Evolutionary conservation across 2,888 invertebrate species (phyloP).

Genomic region (Melieria picta): DNA sequence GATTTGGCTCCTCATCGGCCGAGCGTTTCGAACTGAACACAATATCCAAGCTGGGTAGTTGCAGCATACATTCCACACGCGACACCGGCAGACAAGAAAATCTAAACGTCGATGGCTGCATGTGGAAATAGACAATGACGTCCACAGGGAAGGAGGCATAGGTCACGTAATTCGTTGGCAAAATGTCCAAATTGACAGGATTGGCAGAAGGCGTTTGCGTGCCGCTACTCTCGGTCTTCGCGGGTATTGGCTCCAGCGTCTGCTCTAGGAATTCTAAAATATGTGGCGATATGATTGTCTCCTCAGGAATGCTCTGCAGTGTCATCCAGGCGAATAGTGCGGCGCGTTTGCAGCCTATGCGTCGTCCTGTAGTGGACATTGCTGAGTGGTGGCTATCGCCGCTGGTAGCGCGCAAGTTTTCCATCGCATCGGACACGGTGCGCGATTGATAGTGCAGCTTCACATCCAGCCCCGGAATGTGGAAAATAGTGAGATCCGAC

Average conservation of each 20-base stretch:
- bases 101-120: slow-evolving; percentile 95
- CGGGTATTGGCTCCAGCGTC: slow-evolving; percentile 93
- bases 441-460: slow-evolving; percentile 88
- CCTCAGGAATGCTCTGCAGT: slow-evolving; percentile 95
- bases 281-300: slow-evolving; percentile 97
- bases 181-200: slow-evolving; percentile 68
- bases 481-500: slow-evolving; percentile 86
- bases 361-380: slow-evolving; percentile 59
- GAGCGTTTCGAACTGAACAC: slow-evolving; percentile 94
- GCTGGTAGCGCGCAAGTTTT: slow-evolving; percentile 55
- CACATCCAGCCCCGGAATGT: slow-evolving; percentile 90
- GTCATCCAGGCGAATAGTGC: slow-evolving; percentile 96
- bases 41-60: slow-evolving; percentile 95
- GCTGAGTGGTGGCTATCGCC: slow-evolving; percentile 49
- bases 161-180: slow-evolving; percentile 80
- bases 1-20: slow-evolving; percentile 71
- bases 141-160: slow-evolving; percentile 97
- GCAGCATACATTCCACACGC: slow-evolving; percentile 93
- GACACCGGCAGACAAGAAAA: slow-evolving; percentile 97
- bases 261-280: slow-evolving; percentile 97
- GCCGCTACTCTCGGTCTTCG: slow-evolving; percentile 66
- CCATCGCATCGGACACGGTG: slow-evolving; percentile 71
- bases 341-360: slow-evolving; percentile 82
- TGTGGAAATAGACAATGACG: slow-evolving; percentile 97
- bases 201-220: slow-evolving; percentile 61